Percentiles rank a stretch among this genome's conserved stretches.
Evolutionary conservation across 1,140 invertebrate species (phyloP).

Genomic region (Drosophila orena): DNA sequence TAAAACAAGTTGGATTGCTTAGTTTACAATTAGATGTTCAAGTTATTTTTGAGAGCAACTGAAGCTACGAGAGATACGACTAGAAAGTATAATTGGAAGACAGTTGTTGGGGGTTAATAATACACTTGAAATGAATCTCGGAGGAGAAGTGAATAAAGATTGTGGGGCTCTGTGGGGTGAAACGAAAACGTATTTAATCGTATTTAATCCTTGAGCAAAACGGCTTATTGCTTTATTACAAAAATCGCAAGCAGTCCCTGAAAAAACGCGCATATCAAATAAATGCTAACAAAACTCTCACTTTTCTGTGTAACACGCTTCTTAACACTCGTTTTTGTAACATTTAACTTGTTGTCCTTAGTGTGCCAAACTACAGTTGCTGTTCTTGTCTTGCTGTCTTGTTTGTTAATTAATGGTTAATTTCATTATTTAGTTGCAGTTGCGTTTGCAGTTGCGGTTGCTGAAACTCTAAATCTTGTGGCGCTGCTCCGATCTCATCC

Average conservation of each 20-base stretch:
- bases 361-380: conserved; percentile 62
- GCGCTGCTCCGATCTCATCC: conserved; percentile 52
- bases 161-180: neutral
- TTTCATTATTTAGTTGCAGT: conserved; percentile 56
- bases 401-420: conserved; percentile 53
- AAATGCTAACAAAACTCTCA: conserved; percentile 72
- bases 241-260: conserved; percentile 79
- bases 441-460: conserved; percentile 57
- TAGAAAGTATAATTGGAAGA: conserved; percentile 79
- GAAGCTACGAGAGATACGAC: conserved; percentile 52
- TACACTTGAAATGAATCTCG: conserved; percentile 36
- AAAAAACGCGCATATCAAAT: conserved; percentile 78
- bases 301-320: conserved; percentile 21
- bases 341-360: conserved; percentile 43
- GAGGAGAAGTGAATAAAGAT: neutral
- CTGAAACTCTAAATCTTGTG: conserved; percentile 80
- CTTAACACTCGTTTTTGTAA: conserved; percentile 21
- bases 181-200: conserved; percentile 42
- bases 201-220: conserved; percentile 69
- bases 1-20: conserved; percentile 46
- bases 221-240: conserved; percentile 77
- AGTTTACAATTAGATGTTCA: conserved; percentile 30
- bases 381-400: conserved; percentile 24
- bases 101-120: conserved; percentile 76
- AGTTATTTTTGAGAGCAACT: conserved; percentile 49